Evolutionary conservation across 2,797 vertebrate species (phyloP).

Genomic region (Margarornis squamiger): DNA sequence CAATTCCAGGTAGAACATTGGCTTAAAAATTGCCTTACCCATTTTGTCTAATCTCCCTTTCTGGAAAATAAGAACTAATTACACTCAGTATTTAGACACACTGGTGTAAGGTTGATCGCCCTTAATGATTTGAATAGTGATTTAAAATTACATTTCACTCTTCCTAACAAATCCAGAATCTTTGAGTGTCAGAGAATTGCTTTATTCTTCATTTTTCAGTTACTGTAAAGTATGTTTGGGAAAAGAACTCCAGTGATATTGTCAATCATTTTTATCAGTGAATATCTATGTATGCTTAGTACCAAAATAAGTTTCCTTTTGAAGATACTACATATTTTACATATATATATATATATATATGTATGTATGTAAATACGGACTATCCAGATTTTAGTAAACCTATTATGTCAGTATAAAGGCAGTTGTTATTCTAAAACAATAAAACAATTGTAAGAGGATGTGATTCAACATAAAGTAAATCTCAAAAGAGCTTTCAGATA

Average conservation of each 20-base stretch:
- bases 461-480: not conserved
- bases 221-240: not conserved
- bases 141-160: not conserved
- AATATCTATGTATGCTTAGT: not conserved
- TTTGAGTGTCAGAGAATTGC: not conserved
- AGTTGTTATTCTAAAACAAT: not conserved
- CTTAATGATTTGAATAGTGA: not conserved
- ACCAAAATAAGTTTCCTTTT: not conserved
- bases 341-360: not conserved
- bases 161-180: not conserved
- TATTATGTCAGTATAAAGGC: not conserved
- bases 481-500: not conserved
- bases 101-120: not conserved
- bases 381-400: not conserved
- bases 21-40: not conserved
- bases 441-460: not conserved
- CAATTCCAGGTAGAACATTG: not conserved
- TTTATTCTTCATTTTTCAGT: not conserved
- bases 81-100: not conserved
- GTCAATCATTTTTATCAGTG: not conserved
- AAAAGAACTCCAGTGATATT: not conserved
- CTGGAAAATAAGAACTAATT: not conserved
- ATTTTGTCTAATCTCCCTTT: not conserved
- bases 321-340: not conserved
- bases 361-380: not conserved